A percentile compares a stretch with the other conserved stretches of the same genome.
These are phyloP conservation scores for Hippolais icterina DNA, from an alignment of 2,113 vertebrate species.

Conservation along the genomic window DNA sequence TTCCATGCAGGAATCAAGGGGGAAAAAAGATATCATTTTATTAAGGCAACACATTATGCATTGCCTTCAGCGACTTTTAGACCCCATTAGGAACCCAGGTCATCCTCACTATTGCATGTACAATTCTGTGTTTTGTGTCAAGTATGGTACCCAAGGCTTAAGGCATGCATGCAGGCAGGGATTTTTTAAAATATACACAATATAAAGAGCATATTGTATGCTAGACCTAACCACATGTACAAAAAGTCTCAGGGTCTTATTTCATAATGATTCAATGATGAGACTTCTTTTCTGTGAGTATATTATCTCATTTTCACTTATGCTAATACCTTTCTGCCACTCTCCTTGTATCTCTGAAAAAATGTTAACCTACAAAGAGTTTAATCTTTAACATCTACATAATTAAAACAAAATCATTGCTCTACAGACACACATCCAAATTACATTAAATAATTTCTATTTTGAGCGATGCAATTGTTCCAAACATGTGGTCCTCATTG, in stretches of 20 bases:
- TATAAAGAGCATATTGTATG: background rate
- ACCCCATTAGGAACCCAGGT: background rate
- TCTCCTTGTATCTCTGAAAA: background rate
- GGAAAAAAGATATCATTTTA: background rate
- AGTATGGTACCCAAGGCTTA: background rate
- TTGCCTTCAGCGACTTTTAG: background rate
- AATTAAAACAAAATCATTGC: background rate
- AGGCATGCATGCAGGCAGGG: background rate
- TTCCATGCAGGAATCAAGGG: background rate
- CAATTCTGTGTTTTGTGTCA: background rate
- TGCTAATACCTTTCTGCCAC: background rate
- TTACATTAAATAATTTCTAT: background rate
- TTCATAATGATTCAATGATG: background rate
- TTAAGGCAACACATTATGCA: background rate
- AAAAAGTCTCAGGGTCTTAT: background rate
- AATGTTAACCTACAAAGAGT: background rate
- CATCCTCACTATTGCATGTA: background rate
- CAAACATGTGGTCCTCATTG: background rate
- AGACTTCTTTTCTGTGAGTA: background rate
- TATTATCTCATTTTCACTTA: background rate
- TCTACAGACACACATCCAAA: background rate
- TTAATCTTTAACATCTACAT: background rate
- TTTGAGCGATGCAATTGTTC: background rate
- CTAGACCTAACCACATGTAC: background rate
- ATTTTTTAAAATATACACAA: background rate